Conservation (phyloP, 1,140 invertebrate genomes). For the Drosophila lacertosa region DNA sequence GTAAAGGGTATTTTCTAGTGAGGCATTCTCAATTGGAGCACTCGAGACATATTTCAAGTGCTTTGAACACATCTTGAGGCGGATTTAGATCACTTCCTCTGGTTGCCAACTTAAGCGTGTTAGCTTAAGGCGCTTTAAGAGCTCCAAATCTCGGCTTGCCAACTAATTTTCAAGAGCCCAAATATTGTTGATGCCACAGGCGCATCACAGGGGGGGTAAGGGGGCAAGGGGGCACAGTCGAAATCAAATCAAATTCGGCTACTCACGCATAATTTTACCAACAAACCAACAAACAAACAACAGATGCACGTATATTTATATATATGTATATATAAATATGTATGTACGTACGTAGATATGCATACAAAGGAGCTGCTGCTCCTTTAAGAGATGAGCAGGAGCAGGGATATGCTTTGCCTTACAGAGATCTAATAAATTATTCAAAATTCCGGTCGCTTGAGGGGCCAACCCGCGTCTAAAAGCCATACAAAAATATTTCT, state of each 20-base stretch:
- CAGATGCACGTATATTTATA: neutral
- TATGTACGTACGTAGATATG: neutral
- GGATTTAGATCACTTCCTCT: neutral
- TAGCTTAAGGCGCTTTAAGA: constrained; percentile 2
- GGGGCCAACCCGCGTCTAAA: neutral
- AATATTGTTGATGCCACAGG: constrained; percentile 24
- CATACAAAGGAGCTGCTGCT: neutral
- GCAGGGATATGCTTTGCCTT: constrained; percentile 17
- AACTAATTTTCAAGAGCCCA: constrained; percentile 7
- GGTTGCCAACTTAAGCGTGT: constrained; percentile 1
- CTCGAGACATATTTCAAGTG: too few species aligned
- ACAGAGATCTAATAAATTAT: constrained; percentile 43
- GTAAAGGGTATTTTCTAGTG: too few species aligned
- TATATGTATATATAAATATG: neutral
- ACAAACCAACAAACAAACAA: constrained; percentile 35
- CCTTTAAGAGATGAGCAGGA: constrained; percentile 21
- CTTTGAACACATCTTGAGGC: neutral
- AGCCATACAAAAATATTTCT: neutral
- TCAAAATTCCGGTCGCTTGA: constrained; percentile 32
- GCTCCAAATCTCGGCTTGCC: neutral
- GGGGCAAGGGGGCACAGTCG: neutral
- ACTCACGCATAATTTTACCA: constrained; percentile 46
- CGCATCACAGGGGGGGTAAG: neutral
- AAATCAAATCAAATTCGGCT: constrained; percentile 40
- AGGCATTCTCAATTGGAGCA: too few species aligned